Conservation (phyloP, 2,888 invertebrate genomes). For the Callinectes sapidus region DNA sequence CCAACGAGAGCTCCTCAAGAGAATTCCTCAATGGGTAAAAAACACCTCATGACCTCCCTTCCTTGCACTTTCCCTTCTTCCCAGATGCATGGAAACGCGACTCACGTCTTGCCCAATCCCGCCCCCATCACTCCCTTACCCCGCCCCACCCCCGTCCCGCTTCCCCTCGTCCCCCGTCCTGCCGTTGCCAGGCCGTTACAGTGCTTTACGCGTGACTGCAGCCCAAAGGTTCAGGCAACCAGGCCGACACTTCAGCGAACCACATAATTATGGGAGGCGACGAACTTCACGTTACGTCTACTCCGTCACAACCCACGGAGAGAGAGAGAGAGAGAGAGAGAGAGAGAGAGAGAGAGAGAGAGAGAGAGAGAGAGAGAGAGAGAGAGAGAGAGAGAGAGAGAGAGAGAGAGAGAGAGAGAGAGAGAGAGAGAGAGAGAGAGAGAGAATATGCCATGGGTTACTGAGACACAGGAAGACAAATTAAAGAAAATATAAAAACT, state of each 20-base stretch:
- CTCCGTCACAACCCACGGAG: not conserved
- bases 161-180: no score
- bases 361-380: conserved; percentile 2
- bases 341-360: not conserved
- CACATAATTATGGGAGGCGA: conserved; percentile 6
- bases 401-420: not conserved
- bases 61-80: no score
- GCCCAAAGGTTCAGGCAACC: not conserved
- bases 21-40: not conserved
- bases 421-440: conserved; percentile 35
- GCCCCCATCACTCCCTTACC: no score
- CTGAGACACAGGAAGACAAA: not conserved
- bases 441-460: not conserved
- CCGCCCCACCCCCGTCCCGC: no score
- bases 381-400: not conserved
- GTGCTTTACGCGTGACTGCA: not conserved
- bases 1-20: not conserved
- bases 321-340: not conserved
- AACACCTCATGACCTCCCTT: not conserved
- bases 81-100: no score
- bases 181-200: not conserved
- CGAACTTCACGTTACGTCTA: not conserved
- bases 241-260: not conserved
- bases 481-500: not conserved
- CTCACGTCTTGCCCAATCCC: no score